phyloP scores from a whole-genome alignment of 2,797 vertebrate genomes.

The Poliocrania exsul region DNA sequence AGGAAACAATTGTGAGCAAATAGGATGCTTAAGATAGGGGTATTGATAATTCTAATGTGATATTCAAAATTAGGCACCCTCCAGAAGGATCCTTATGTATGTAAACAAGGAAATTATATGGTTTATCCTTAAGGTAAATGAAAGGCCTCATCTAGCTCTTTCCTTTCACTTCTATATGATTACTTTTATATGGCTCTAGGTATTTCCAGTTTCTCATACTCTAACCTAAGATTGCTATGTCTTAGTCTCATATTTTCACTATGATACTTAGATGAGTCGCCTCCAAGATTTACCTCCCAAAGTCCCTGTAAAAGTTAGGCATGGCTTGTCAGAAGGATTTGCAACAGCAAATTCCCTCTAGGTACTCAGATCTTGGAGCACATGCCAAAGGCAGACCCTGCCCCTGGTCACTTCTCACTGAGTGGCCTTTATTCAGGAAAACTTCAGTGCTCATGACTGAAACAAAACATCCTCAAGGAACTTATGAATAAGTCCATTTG shows the following conservation, averaged over 20 bases:
- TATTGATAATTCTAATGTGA: neutral
- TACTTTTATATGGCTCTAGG: neutral
- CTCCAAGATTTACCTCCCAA: neutral
- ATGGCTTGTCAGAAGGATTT: neutral
- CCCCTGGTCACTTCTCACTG: neutral
- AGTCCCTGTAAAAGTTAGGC: neutral
- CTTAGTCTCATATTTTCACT: neutral
- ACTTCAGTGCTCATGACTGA: conserved; percentile 10
- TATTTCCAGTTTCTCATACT: neutral
- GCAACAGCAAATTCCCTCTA: neutral
- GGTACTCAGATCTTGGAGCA: neutral
- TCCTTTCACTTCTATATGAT: neutral
- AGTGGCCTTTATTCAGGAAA: conserved; percentile 15
- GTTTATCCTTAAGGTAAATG: neutral
- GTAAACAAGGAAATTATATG: neutral
- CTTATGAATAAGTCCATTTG: conserved; percentile 71
- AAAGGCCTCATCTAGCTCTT: neutral
- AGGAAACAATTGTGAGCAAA: neutral
- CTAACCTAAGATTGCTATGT: neutral
- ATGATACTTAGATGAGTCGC: neutral
- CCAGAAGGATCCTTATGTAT: neutral
- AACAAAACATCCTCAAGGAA: conserved; percentile 68
- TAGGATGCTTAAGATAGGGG: fast-evolving
- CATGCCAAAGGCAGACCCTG: neutral
- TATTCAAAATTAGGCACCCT: neutral